These are phyloP conservation scores for Helarctos malayanus DNA, from an alignment of 2,797 vertebrate species.

Conservation along the genomic window DNA sequence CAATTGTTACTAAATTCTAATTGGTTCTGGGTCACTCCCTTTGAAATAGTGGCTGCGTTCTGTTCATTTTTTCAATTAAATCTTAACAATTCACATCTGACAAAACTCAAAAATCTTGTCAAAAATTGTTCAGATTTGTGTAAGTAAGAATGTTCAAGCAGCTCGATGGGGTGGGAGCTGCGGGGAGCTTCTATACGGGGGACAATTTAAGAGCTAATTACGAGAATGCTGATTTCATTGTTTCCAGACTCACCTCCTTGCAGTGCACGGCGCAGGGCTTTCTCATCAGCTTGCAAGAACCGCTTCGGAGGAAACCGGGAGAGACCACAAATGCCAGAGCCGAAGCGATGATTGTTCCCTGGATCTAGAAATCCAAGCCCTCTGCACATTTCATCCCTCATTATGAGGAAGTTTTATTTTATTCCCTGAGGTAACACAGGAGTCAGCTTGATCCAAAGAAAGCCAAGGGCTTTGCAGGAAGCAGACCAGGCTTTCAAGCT, in stretches of 20 bases:
- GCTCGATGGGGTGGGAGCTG: slow-evolving; percentile 77
- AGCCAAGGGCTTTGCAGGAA: background rate
- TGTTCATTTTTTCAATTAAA: slow-evolving; percentile 94
- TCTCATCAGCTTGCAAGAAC: background rate
- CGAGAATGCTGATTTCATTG: slow-evolving; percentile 62
- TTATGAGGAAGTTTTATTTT: background rate
- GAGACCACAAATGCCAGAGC: background rate
- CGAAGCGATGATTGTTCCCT: background rate
- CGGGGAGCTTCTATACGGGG: slow-evolving; percentile 68
- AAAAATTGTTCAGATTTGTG: slow-evolving; percentile 89
- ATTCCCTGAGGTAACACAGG: background rate
- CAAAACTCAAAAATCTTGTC: slow-evolving; percentile 92
- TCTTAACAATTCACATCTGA: slow-evolving; percentile 92
- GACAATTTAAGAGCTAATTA: slow-evolving; percentile 79
- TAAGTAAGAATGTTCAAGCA: slow-evolving; percentile 83
- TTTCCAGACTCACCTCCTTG: slow-evolving; percentile 1
- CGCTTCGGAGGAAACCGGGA: background rate
- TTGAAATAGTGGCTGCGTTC: slow-evolving; percentile 89
- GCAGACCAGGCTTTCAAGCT: background rate
- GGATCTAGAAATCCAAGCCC: background rate
- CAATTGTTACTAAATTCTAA: slow-evolving; percentile 93
- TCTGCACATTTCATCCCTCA: background rate
- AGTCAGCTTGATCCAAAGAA: rapidly evolving
- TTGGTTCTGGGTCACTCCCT: slow-evolving; percentile 93
- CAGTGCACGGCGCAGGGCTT: rapidly evolving